Evolutionary conservation across 2,113 vertebrate genomes (phyloP), one percentile per base, ranked within the genome.

Genomic region (Orientallactaga bullata): DNA sequence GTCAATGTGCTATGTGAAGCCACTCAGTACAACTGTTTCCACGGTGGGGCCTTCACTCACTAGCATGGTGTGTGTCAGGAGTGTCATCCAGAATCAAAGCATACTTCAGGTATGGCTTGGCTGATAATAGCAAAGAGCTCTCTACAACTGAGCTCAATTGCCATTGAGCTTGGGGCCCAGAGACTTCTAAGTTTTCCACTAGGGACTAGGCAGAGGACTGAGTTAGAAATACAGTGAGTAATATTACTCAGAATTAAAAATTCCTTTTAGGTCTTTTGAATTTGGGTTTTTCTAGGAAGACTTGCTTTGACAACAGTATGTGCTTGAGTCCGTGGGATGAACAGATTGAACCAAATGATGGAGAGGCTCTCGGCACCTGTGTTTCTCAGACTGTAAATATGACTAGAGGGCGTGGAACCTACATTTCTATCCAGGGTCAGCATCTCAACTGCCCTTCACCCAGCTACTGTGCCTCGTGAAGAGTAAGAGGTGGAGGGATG

Each of bases 121-220:
- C 60, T 94, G 89, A 81, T 87, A 86, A 89, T 30, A 86, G 68
- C 79, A 79, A 72, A 92, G 74, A 88, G 55, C 11, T 76, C 88
- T 92, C 35, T 82, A n/a, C 18, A n/a, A n/a, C n/a, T n/a, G n/a
- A n/a, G n/a, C n/a, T n/a, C n/a, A 74, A 8, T 79, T 76, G 42
- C 90, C 74, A 90, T 86, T 37, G 32, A 90, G 16, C 1, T 26
- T 51, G 58, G 18, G 28, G 51, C 80, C 7, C 82, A 73, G 85
- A 90, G n/a, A 73, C 85, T 92, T 92, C 65, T 85, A 32, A 92
- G 21, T 80, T 60, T 71, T 90, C 60, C n/a, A 71, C 35, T 20
- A 58, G 79, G 32, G 47, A 80, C 18, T 55, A 37, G 65, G 74
- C 65, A 85, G 60, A 86, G 65, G 60, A 94, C 24, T 42, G 47